Evolutionary conservation across 2,888 invertebrate species (phyloP).

Genomic region (Pyrrhosoma nymphula): DNA sequence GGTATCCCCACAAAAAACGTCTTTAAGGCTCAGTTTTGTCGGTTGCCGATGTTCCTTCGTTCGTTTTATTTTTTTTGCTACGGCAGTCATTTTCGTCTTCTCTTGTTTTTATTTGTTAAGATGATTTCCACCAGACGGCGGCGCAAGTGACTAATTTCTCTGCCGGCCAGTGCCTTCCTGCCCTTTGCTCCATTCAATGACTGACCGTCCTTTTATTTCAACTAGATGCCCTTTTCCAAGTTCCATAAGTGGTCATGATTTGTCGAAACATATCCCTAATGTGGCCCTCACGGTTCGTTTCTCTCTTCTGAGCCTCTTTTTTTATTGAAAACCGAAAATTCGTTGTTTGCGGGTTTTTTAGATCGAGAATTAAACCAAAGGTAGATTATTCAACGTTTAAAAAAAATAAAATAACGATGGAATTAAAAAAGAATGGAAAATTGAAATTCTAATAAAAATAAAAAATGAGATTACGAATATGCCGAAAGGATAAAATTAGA

Average conservation of each 20-base stretch:
- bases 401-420: too few relatives aligned
- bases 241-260: slow-evolving; percentile 50
- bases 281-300: neutral
- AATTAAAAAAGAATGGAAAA: too few relatives aligned
- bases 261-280: neutral
- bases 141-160: slow-evolving; percentile 13
- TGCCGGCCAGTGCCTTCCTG: neutral
- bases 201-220: neutral
- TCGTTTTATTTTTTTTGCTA: slow-evolving; percentile 26
- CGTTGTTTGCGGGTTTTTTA: too few relatives aligned
- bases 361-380: too few relatives aligned
- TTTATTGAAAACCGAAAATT: too few relatives aligned
- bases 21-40: neutral
- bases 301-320: neutral
- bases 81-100: slow-evolving; percentile 14
- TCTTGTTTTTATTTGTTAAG: neutral
- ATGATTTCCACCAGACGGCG: slow-evolving; percentile 4
- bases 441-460: too few relatives aligned
- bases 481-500: too few relatives aligned
- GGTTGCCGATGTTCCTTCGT: slow-evolving; percentile 42
- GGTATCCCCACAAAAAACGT: neutral
- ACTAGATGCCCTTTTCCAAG: slow-evolving; percentile 17
- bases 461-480: too few relatives aligned
- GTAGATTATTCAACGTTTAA: too few relatives aligned
- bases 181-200: neutral